Evolutionary conservation across 2,888 invertebrate species (phyloP), one percentile per base, ranked within the genome.

Genomic region (Pseudococcus longispinus): DNA sequence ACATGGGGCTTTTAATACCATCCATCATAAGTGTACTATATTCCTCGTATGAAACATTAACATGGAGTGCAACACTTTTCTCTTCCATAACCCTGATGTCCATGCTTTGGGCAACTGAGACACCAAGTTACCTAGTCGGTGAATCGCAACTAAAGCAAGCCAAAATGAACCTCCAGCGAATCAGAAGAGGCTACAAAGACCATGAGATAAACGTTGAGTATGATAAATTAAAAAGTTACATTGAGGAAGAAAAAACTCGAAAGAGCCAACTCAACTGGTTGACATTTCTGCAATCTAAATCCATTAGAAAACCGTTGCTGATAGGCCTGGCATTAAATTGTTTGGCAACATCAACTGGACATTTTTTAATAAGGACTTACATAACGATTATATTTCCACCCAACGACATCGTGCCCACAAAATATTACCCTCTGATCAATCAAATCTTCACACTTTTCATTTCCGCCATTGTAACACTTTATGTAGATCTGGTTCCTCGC

Each of bases 401-500:
- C 3, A 29, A 70, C n/a, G 18, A 18, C 4, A 44, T 46, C 29
- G 11, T 85, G 18, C 37, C 74, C 0, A 44, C 20, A 15, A 20
- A 85, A 11, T 85, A 42, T 37, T 85, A 85, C 13, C 70, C 85
- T 0, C 42, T 85, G 26, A 77, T 85, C 18, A 11, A 13, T 29
- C 20, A 29, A 20, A 23, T 74, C 8, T 1, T 18, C 18, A 2
- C 5, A 13, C 5, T 51, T 18, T 51, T 51, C 18, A 51, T 51
- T 13, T 15, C 51, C 51, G n/a, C 74, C 18, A 13, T 20, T 8
- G 20, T 51, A 6, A 77, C 46, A 29, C 46, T 85, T n/a, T 20
- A 74, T 1, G n/a, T 85, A 20, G 85, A 85, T 26, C 20, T n/a
- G 11, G 77, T 85, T 18, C 29, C 74, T 18, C 85, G 85, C 3